A percentile compares a stretch with the other conserved stretches of the same genome.
These are phyloP conservation scores for Euphydryas editha DNA, from an alignment of 2,888 invertebrate species.

Conservation along the genomic window DNA sequence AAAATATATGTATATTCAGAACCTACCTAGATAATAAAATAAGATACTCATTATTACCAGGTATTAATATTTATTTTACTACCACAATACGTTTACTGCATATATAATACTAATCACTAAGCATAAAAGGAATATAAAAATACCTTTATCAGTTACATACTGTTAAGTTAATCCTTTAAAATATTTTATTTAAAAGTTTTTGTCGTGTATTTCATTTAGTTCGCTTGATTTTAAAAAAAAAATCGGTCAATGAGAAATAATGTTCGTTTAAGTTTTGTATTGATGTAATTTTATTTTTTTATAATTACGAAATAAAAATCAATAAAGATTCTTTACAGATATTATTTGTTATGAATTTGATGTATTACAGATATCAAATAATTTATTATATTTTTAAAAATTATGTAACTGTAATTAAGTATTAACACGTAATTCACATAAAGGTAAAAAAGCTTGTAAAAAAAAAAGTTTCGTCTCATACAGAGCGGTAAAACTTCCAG, in stretches of 20 bases:
- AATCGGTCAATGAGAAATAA: background rate
- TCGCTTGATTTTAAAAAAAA: background rate
- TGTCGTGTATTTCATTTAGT: background rate
- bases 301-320: background rate
- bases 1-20: no score
- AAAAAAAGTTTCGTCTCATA: slow-evolving; percentile 16
- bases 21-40: no score
- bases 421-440: background rate
- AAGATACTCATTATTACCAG: no score
- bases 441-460: slow-evolving; percentile 3
- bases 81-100: no score
- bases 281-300: no score
- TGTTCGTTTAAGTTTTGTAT: background rate
- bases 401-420: background rate
- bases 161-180: background rate
- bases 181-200: background rate
- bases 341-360: no score
- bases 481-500: slow-evolving; percentile 31
- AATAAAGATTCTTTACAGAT: no score
- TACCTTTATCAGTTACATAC: background rate
- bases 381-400: background rate
- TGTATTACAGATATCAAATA: no score
- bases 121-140: background rate
- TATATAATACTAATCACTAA: no score
- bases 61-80: no score